Evolutionary conservation across 2,797 vertebrate species (phyloP).

Genomic region (Discoglossus pictus): DNA sequence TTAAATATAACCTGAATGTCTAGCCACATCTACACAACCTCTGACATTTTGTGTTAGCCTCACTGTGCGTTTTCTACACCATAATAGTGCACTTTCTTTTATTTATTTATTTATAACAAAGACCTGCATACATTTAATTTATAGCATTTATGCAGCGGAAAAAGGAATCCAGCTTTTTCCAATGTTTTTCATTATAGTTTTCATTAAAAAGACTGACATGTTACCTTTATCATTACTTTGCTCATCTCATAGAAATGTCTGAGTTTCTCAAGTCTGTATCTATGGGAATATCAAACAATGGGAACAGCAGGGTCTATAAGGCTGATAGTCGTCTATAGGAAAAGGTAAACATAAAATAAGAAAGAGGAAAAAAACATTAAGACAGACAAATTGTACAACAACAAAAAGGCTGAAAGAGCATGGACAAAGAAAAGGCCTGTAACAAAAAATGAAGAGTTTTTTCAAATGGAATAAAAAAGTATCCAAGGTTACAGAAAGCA

Average conservation of each 20-base stretch:
- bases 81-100: not conserved
- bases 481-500: too few relatives aligned
- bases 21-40: too few relatives aligned
- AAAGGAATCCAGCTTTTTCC: not conserved
- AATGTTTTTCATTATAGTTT: slow-evolving; percentile 39
- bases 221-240: slow-evolving; percentile 21
- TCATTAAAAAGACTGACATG: slow-evolving; percentile 42
- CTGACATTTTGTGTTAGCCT: not conserved
- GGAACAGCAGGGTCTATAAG: slow-evolving; percentile 11
- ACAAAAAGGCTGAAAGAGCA: too few relatives aligned
- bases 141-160: slow-evolving; percentile 16
- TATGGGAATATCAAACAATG: slow-evolving; percentile 42
- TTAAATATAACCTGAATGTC: too few relatives aligned
- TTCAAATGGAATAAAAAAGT: too few relatives aligned
- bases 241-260: slow-evolving; percentile 31
- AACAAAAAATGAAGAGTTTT: too few relatives aligned
- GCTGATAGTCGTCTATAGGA: too few relatives aligned
- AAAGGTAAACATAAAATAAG: too few relatives aligned
- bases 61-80: not conserved
- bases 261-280: slow-evolving; percentile 23
- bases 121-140: slow-evolving; percentile 24
- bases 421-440: too few relatives aligned
- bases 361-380: not conserved
- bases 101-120: slow-evolving; percentile 14
- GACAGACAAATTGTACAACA: not conserved